phyloP scores from a whole-genome alignment of 2,888 invertebrate species.

The Drosophila sordidula region DNA sequence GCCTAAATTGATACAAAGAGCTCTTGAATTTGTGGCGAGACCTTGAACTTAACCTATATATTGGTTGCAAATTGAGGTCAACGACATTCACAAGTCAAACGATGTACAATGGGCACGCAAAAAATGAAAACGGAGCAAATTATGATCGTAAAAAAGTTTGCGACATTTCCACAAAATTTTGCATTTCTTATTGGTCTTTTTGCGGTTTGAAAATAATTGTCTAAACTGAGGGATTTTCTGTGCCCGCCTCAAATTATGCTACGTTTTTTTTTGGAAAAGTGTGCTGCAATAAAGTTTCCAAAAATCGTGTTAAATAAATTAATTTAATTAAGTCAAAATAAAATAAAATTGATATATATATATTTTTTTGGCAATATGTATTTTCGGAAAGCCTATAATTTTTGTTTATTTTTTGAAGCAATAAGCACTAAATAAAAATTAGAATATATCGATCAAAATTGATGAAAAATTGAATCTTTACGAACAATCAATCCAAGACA shows the following conservation, averaged over 20 bases:
- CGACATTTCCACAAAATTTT: background rate
- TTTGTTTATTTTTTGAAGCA: too few species aligned
- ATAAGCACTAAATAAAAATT: too few species aligned
- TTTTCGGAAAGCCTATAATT: too few species aligned
- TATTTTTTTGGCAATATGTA: too few species aligned
- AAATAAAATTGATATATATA: too few species aligned
- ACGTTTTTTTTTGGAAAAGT: background rate
- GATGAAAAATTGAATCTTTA: too few species aligned
- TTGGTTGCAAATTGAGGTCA: constrained; percentile 4
- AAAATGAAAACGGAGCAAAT: background rate
- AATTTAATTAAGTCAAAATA: too few species aligned
- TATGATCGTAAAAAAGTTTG: background rate
- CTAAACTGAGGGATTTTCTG: background rate
- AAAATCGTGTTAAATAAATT: too few species aligned
- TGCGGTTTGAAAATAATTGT: background rate
- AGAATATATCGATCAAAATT: too few species aligned
- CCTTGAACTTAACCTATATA: constrained; percentile 50
- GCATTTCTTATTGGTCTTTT: background rate
- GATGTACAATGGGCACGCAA: background rate
- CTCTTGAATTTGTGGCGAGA: constrained; percentile 8
- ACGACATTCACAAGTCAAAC: constrained; percentile 3
- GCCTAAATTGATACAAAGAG: constrained; percentile 20
- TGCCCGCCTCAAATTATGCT: constrained; percentile 35
- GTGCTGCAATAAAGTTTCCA: too few species aligned
- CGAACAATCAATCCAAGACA: too few species aligned